Evolutionary conservation across 2,888 invertebrate genomes (phyloP).

Genomic region (Agrochola circellaris): DNA sequence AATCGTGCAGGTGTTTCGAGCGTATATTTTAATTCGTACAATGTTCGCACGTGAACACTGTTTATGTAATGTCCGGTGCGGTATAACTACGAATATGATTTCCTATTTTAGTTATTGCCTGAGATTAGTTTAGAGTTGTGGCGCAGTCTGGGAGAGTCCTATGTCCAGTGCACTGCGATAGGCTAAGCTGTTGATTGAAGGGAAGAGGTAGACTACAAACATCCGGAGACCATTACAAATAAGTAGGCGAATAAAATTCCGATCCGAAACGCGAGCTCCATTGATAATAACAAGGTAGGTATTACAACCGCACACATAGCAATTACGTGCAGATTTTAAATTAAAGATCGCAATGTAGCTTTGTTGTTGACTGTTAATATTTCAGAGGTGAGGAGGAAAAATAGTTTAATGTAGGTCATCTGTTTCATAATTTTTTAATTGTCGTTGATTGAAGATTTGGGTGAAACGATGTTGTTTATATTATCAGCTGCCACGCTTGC

Average conservation of each 20-base stretch:
- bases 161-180: background rate
- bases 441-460: background rate
- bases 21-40: slow-evolving; percentile 55
- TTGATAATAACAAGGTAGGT: slow-evolving; percentile 42
- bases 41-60: slow-evolving; percentile 53
- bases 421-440: slow-evolving; percentile 4
- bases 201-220: slow-evolving; percentile 4
- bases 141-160: background rate
- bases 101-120: slow-evolving; percentile 40
- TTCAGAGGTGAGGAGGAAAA: slow-evolving; percentile 9
- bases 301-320: slow-evolving; percentile 46
- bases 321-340: slow-evolving; percentile 57
- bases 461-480: too few relatives aligned
- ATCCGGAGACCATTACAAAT: slow-evolving; percentile 33
- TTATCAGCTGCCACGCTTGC: too few relatives aligned
- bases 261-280: slow-evolving; percentile 49
- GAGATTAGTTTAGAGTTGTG: background rate
- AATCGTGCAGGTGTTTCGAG: slow-evolving; percentile 55
- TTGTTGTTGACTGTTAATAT: slow-evolving; percentile 8
- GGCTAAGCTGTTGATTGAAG: background rate
- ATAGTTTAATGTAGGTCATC: slow-evolving; percentile 4
- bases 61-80: slow-evolving; percentile 62
- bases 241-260: slow-evolving; percentile 56
- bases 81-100: slow-evolving; percentile 23
- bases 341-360: slow-evolving; percentile 25